phyloP scores from a whole-genome alignment of 2,797 vertebrate genomes.

The Heliangelus exortis region DNA sequence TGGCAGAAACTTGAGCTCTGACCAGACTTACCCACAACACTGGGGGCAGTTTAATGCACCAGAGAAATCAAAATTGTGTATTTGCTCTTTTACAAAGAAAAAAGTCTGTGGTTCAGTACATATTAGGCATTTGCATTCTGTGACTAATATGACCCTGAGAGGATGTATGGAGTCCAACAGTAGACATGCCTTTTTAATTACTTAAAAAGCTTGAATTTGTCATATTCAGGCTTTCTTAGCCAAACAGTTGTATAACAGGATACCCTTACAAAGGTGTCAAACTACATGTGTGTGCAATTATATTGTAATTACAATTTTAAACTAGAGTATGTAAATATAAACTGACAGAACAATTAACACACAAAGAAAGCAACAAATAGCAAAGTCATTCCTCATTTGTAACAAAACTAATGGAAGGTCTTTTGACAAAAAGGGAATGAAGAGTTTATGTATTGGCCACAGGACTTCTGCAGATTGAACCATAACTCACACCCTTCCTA shows the following conservation, averaged over 20 bases:
- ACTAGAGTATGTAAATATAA: constrained; percentile 8
- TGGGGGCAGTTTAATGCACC: constrained; percentile 50
- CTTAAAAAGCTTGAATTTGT: constrained; percentile 12
- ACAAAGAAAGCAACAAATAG: constrained; percentile 1
- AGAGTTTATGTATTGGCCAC: not conserved
- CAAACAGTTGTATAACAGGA: not conserved
- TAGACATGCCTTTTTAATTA: constrained; percentile 12
- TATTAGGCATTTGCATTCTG: not conserved
- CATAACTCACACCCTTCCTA: not conserved
- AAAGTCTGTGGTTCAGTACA: not conserved
- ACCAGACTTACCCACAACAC: constrained; percentile 17
- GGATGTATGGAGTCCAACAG: not conserved
- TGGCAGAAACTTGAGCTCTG: constrained; percentile 58
- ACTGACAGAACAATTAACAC: constrained; percentile 3
- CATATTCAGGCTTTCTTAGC: not conserved
- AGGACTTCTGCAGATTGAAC: not conserved
- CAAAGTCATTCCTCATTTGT: not conserved
- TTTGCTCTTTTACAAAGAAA: constrained; percentile 39
- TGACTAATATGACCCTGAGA: not conserved
- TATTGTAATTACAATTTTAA: not conserved
- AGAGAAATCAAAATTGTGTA: constrained; percentile 62
- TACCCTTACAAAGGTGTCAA: constrained; percentile 17
- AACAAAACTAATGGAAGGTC: not conserved
- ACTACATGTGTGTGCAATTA: constrained; percentile 36
- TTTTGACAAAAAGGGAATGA: not conserved